Conservation (phyloP, 1,140 invertebrate species). For the Riptortus pedestris region DNA sequence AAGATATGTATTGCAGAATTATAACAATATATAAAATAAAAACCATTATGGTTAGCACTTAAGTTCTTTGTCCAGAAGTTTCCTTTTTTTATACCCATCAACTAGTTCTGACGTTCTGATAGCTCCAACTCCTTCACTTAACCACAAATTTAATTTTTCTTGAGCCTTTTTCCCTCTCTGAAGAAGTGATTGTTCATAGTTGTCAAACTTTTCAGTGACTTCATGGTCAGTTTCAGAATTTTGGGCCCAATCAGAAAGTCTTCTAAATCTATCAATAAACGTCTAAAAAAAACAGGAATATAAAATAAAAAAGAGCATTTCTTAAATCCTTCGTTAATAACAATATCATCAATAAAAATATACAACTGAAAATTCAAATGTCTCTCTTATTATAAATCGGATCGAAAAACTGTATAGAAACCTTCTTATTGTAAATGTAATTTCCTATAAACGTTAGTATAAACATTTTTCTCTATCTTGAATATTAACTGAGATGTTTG, state of each 20-base stretch:
- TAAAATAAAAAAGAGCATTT: no score
- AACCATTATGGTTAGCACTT: no score
- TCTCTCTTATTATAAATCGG: no score
- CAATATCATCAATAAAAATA: background rate
- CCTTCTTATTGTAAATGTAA: no score
- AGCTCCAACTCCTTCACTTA: slow-evolving; percentile 40
- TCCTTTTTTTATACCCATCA: slow-evolving; percentile 44
- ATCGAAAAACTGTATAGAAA: no score
- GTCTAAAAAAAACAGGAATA: slow-evolving; percentile 35
- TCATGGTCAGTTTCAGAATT: slow-evolving; percentile 40
- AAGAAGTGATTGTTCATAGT: slow-evolving; percentile 43
- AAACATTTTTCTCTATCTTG: no score
- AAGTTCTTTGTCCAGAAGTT: slow-evolving; percentile 34
- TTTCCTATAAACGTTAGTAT: no score
- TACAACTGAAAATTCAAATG: background rate
- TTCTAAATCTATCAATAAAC: slow-evolving; percentile 42
- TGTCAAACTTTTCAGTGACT: slow-evolving; percentile 41
- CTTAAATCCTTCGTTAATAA: background rate
- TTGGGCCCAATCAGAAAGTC: slow-evolving; percentile 44
- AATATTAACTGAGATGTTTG: no score
- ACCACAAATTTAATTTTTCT: slow-evolving; percentile 42
- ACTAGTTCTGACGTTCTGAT: slow-evolving; percentile 44
- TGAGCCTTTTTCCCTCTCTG: slow-evolving; percentile 40
- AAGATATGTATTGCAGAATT: no score
- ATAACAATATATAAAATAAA: no score